Conservation (phyloP, 1,140 invertebrate genomes). For the Drosophila rhopaloa region DNA sequence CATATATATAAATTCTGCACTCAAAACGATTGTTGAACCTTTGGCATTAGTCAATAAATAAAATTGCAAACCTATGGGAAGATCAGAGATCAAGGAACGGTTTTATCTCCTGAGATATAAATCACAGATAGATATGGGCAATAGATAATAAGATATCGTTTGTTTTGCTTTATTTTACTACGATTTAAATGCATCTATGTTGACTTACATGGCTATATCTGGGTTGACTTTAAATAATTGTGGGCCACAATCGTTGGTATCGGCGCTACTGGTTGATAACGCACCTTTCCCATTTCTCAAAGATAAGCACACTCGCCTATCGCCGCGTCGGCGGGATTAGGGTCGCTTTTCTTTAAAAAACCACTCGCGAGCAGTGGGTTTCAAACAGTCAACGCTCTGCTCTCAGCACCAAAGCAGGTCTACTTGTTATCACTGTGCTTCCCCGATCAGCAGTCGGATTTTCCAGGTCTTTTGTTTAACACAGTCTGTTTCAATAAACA, state of each 20-base stretch:
- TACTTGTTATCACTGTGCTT: conserved; percentile 42
- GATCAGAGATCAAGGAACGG: neutral
- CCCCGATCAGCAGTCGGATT: conserved; percentile 83
- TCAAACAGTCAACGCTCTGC: conserved; percentile 58
- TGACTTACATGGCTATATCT: neutral
- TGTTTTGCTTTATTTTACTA: neutral
- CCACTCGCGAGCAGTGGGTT: conserved; percentile 40
- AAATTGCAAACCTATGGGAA: neutral
- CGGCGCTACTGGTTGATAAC: conserved; percentile 57
- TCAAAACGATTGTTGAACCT: conserved; percentile 15
- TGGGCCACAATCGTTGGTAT: conserved; percentile 42
- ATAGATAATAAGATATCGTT: neutral
- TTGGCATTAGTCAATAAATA: conserved; percentile 47
- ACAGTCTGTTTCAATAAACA: conserved; percentile 19
- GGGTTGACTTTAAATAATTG: neutral
- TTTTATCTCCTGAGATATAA: neutral
- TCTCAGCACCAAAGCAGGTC: conserved; percentile 66
- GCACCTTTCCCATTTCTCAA: conserved; percentile 62
- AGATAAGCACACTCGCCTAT: conserved; percentile 62
- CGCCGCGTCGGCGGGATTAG: conserved; percentile 60
- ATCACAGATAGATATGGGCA: neutral
- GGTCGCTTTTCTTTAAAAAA: conserved; percentile 75
- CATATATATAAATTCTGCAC: conserved; percentile 43
- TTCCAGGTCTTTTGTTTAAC: conserved; percentile 15
- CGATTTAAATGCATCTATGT: conserved; percentile 6